Evolutionary conservation across 92 coral and sea anemone species (phyloP), one percentile per base, ranked within the genome.

Genomic region (Zoanthus sociatus): DNA sequence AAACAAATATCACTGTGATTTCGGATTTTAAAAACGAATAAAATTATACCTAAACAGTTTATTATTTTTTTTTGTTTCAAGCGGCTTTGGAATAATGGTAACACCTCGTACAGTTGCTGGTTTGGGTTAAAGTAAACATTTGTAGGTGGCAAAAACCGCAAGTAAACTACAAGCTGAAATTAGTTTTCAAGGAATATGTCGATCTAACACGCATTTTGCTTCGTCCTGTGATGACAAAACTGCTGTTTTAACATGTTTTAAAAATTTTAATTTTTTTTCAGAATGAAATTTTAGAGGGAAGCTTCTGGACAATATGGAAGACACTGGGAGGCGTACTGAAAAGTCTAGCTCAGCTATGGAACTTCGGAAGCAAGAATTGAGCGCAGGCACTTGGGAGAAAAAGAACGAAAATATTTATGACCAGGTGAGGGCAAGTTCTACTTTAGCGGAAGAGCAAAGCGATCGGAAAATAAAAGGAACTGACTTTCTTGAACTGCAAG

Each of bases 361-460:
- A 71, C 78, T 94, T 21, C 94, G 94, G 56, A 92, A 90, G 77
- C 73, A 93, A 90, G 95, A 95, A 84, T 87, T 96, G 37, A 92
- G 92, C 71, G 98, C 98, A 15, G 88, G 91, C 58, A 87, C 89
- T 12, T 92, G 90, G 56, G 90, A 94, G 16, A 91, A 92, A 58
- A 95, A 97, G 15, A 91, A 90, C 63, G 83, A 87, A 26, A 92
- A 88, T 42, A 84, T 90, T 42, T 91, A 88, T 44, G 95, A 96
- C 64, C 95, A 93, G 71, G 68, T 89, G 11, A 91, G 89, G 54
- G 10, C 88, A 5, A 61, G 58, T 21, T 89, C 89, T 44, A 89
- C 67, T 26, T 84, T 89, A 33, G 74, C 58, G 21, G 87, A 87
- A 37, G 87, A 77, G 13, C 75, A 70, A 46, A 55, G 9, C 32